Evolutionary conservation across 92 coral and sea anemone species (phyloP).

Genomic region (Muricea muricata): DNA sequence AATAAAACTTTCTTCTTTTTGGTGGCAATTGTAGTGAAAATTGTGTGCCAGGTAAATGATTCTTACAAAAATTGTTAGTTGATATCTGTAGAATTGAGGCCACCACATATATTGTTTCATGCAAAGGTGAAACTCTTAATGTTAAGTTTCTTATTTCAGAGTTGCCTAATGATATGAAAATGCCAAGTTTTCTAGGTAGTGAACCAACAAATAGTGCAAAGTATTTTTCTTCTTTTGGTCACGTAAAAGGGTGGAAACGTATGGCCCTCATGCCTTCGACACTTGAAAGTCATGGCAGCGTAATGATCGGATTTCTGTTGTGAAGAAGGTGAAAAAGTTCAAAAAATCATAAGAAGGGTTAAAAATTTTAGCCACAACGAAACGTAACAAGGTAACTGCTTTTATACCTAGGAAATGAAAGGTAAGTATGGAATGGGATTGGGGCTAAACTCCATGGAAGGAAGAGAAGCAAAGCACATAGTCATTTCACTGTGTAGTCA

Average conservation of each 20-base stretch:
- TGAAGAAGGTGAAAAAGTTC: not conserved
- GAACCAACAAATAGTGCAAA: not conserved
- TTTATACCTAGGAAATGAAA: conserved; percentile 33
- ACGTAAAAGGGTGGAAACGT: not conserved
- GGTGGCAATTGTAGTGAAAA: not conserved
- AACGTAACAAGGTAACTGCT: not conserved
- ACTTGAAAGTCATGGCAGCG: not conserved
- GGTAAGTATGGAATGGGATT: conserved; percentile 45
- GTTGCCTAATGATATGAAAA: not conserved
- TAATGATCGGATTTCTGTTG: not conserved
- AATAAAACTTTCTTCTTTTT: too few species aligned
- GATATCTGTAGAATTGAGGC: not conserved
- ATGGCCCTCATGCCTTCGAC: not conserved
- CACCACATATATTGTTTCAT: not conserved
- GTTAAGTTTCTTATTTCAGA: not conserved
- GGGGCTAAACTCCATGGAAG: not conserved
- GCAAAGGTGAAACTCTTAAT: not conserved
- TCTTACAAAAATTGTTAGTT: not conserved
- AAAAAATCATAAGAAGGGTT: not conserved
- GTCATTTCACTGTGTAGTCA: not conserved
- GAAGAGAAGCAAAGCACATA: not conserved
- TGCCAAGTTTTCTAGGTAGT: not conserved
- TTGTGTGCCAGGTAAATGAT: not conserved
- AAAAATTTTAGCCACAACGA: not conserved
- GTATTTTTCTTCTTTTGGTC: not conserved